phyloP scores from a whole-genome alignment of 2,797 vertebrate genomes.

The Poecilia wingei region DNA sequence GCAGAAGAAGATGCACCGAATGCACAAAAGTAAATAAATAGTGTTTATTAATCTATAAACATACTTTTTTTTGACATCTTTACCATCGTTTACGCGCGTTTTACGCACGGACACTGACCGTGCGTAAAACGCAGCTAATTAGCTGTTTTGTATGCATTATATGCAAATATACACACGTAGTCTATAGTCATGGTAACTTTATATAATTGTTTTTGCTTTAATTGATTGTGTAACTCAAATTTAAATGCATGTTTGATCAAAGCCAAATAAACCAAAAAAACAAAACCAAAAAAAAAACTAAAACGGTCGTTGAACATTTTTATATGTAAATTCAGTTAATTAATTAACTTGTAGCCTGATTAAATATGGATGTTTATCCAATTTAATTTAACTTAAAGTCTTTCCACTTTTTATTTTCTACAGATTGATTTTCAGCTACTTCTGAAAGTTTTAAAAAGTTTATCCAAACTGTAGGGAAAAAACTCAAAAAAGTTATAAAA shows the following conservation, averaged over 20 bases:
- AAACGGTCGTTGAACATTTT: background rate
- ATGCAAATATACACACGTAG: background rate
- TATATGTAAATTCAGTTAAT: background rate
- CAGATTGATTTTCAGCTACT: background rate
- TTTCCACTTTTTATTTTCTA: background rate
- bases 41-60: background rate
- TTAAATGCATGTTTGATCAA: background rate
- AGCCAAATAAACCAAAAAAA: background rate
- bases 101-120: constrained; percentile 25
- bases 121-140: background rate
- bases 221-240: background rate
- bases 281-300: background rate
- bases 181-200: background rate
- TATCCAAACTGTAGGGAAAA: background rate
- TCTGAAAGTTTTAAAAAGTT: background rate
- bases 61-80: background rate
- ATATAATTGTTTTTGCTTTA: background rate
- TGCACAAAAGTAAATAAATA: background rate
- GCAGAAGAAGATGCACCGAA: background rate
- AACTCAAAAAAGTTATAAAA: background rate
- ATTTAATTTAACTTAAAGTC: background rate
- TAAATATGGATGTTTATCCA: background rate
- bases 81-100: constrained; percentile 8
- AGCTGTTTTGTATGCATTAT: background rate
- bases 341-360: background rate